A percentile compares a stretch with the other conserved stretches of the same genome.
phyloP scores from a whole-genome alignment of 2,888 invertebrate genomes.

The Lymantria dispar region DNA sequence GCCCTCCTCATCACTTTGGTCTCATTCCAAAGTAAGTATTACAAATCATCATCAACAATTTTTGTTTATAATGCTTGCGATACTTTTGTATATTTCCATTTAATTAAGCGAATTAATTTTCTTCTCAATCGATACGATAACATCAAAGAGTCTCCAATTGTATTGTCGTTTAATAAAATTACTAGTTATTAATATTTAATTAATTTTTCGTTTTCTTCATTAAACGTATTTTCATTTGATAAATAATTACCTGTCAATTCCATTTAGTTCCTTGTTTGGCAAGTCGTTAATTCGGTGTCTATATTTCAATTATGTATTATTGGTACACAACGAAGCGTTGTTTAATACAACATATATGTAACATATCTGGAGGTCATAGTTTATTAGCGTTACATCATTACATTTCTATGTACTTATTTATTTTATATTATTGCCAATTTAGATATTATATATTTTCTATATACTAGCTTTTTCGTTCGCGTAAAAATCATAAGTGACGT shows the following conservation, averaged over 20 bases:
- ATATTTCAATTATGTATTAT: constrained; percentile 9
- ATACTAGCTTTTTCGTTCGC: too few relatives aligned
- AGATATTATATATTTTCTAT: too few relatives aligned
- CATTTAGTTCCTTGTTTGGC: too few relatives aligned
- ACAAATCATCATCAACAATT: neutral
- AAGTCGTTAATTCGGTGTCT: too few relatives aligned
- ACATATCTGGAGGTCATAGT: constrained; percentile 33
- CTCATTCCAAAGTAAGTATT: constrained; percentile 49
- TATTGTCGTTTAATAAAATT: neutral
- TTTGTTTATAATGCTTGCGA: neutral
- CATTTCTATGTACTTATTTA: neutral
- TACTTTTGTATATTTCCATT: neutral
- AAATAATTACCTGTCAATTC: neutral
- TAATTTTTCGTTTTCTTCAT: neutral
- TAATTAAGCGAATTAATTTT: neutral
- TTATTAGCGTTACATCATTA: constrained; percentile 17
- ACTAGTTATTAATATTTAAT: neutral
- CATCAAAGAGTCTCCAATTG: neutral
- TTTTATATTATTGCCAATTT: neutral
- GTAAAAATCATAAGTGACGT: too few relatives aligned
- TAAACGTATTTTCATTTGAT: neutral
- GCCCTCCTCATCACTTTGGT: constrained; percentile 33
- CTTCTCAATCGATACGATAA: neutral
- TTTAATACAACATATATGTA: constrained; percentile 17
- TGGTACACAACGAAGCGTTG: constrained; percentile 14